Percentiles rank a stretch among this genome's conserved stretches.
Evolutionary conservation across 2,113 vertebrate species (phyloP).

Genomic region (Chiloscyllium plagiosum): DNA sequence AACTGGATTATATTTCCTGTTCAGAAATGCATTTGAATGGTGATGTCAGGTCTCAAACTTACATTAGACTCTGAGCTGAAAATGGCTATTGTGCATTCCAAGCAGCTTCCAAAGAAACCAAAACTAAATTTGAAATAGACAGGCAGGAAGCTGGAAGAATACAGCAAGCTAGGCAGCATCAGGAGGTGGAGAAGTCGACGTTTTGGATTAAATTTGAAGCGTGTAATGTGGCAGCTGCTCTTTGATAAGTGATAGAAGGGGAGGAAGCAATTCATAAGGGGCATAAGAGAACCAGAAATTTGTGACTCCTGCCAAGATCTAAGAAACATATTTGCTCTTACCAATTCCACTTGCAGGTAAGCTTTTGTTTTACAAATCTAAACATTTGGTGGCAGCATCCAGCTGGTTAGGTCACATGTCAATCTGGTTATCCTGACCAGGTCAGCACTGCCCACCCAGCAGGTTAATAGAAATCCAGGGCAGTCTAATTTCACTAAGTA

Average conservation of each 20-base stretch:
- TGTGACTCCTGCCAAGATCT: not conserved
- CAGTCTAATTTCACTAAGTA: not conserved
- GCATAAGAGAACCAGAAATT: not conserved
- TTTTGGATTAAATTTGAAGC: not conserved
- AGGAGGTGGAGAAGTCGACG: too few species aligned
- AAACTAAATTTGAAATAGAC: not conserved
- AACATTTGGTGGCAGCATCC: not conserved
- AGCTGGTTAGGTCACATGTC: not conserved
- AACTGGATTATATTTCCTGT: not conserved
- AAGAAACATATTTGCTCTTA: not conserved
- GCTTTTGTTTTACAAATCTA: not conserved
- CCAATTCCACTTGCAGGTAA: not conserved
- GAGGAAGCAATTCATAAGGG: not conserved
- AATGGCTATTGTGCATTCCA: not conserved
- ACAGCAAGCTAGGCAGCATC: too few species aligned
- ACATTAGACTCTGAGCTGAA: not conserved
- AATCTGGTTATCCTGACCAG: not conserved
- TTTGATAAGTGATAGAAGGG: not conserved
- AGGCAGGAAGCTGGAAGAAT: too few species aligned
- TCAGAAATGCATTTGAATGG: not conserved
- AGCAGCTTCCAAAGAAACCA: not conserved
- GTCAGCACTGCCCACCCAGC: not conserved
- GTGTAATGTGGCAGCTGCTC: not conserved
- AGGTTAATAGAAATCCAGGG: not conserved
- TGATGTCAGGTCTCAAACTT: not conserved